Base-by-base conservation (phyloP, 2,113 vertebrate genomes). In the Leptosomus discolor region DNA sequence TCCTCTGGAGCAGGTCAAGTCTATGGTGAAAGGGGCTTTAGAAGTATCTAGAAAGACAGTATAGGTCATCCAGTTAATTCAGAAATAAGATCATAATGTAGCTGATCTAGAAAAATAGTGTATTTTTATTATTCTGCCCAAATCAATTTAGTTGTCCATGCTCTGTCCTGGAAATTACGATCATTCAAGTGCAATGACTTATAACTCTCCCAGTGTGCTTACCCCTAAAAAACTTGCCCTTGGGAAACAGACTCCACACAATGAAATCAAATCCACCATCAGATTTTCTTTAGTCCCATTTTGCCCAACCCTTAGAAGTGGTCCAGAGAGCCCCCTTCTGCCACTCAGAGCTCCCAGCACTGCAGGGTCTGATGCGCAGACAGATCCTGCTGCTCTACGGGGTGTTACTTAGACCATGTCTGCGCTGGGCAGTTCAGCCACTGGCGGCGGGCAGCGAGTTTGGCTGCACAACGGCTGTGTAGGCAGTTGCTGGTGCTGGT, bases 371-470 rank as follows among this genome's bases (percentile, higher is more conserved):
- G 32, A 29, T 11, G 12, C 10, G 11, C 43, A 41, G 46, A 39
- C 23, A 45, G 36, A 46, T 36, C 27, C 29, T 14, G 3, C 54
- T 23, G 37, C 43, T 64, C 23, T 21, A 26, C 43, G 6, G 32
- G 1, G 17, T 29, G 7, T 50, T 76, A 15, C 18, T 48, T 5
- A 11, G 54, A 36, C n/a, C 39, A 48, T 20, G 18, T 26, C 77
- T 15, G 8, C 1, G 0, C 29, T 15, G 11, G 54, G n/a, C 48
- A 93, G 41, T 23, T 78, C 67, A 68, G 41, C 18, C 1, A 1
- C 48, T 8, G 24, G 32, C 8, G 3, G 19, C 2, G 4, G 41
- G 27, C 46, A 50, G n/a, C 0, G 20, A 67, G 6, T 43, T 37
- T 43, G 45, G 30, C 36, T 34, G 36, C 64, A 37, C 20, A 26